phyloP scores from a whole-genome alignment of 2,113 vertebrate species.

The Odocoileus hemionus region DNA sequence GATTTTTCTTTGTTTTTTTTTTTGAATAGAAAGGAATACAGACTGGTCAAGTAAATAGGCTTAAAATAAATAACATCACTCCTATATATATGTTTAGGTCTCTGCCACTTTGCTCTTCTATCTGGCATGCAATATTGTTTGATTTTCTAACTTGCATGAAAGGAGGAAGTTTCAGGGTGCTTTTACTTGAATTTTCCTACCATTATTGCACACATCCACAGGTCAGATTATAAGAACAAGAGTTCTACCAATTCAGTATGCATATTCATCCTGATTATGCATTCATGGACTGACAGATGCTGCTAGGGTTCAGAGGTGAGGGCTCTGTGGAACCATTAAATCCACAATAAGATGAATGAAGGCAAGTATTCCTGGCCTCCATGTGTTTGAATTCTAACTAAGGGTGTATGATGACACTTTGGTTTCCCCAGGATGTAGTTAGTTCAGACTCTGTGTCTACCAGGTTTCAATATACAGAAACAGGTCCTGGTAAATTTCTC shows the following conservation, averaged over 20 bases:
- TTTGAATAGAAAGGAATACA: neutral
- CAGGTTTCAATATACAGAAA: neutral
- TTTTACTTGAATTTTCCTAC: neutral
- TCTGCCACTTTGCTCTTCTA: neutral
- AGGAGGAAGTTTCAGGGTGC: neutral
- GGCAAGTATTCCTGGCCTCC: neutral
- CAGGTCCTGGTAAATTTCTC: neutral
- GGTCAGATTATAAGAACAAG: neutral
- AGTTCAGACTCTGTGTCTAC: neutral
- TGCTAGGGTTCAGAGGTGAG: accelerated
- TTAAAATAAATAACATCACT: neutral
- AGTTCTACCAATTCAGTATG: neutral
- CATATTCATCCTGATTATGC: neutral
- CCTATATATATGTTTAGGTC: neutral
- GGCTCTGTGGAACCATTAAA: neutral
- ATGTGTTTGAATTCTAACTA: neutral
- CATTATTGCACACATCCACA: neutral
- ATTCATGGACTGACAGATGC: neutral
- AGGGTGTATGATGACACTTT: neutral
- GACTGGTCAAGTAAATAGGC: neutral
- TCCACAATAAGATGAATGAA: neutral
- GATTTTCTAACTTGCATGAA: neutral
- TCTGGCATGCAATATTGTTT: neutral
- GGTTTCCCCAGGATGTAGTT: neutral
- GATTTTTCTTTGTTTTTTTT: neutral